Percentiles rank a stretch among this genome's conserved stretches.
phyloP scores from a whole-genome alignment of 2,888 invertebrate genomes.

The Habrosyne pyritoides region DNA sequence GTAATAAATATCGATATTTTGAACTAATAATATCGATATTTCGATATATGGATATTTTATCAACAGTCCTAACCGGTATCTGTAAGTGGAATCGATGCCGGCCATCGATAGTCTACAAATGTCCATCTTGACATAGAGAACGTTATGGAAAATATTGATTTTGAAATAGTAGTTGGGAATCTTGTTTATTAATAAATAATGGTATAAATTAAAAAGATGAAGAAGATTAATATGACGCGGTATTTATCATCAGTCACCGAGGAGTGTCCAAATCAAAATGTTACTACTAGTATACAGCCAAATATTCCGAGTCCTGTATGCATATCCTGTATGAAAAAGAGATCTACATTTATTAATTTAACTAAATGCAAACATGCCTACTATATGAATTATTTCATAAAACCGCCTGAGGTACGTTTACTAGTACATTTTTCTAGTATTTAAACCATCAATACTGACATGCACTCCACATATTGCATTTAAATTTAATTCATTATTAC shows the following conservation, averaged over 20 bases:
- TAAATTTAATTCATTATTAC: too few relatives aligned
- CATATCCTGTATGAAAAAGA: constrained; percentile 38
- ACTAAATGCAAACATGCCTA: constrained; percentile 31
- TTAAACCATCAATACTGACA: neutral
- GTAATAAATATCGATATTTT: too few relatives aligned
- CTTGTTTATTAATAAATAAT: too few relatives aligned
- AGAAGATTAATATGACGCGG: constrained; percentile 23
- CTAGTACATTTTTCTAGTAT: neutral
- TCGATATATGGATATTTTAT: too few relatives aligned
- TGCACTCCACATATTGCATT: neutral
- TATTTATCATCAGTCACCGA: constrained; percentile 29
- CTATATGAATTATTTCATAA: constrained; percentile 28
- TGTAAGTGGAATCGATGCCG: too few relatives aligned
- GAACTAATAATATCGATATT: too few relatives aligned
- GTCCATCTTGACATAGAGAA: too few relatives aligned
- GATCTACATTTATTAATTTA: constrained; percentile 26
- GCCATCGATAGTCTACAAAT: too few relatives aligned
- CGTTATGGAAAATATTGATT: too few relatives aligned
- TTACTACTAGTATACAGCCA: constrained; percentile 28
- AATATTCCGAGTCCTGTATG: constrained; percentile 33
- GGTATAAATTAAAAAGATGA: too few relatives aligned
- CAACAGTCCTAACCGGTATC: too few relatives aligned
- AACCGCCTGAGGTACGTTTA: constrained; percentile 26
- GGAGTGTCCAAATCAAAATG: constrained; percentile 31
- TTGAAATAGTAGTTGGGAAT: too few relatives aligned